phyloP scores from a whole-genome alignment of 2,888 invertebrate genomes.

The Opisthograptis luteolata region DNA sequence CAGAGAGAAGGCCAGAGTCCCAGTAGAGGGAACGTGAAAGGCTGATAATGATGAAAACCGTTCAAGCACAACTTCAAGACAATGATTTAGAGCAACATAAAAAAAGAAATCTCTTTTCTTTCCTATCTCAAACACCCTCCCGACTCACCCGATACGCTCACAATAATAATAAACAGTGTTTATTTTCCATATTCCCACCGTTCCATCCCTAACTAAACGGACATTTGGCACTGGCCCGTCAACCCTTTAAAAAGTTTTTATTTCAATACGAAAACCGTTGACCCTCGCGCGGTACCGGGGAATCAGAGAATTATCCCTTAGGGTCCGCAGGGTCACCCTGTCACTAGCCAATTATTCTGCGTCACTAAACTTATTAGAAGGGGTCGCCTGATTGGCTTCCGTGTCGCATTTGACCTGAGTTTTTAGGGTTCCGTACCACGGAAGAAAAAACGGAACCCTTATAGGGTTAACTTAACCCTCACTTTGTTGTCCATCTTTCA shows the following conservation, averaged over 20 bases:
- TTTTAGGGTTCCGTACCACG: too few species aligned
- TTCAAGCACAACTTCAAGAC: too few species aligned
- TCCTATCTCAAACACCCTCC: conserved; percentile 3
- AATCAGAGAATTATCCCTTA: conserved; percentile 28
- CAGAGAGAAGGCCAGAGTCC: too few species aligned
- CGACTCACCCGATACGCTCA: conserved; percentile 2
- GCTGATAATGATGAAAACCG: too few species aligned
- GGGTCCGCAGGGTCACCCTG: conserved; percentile 37
- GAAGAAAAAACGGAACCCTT: too few species aligned
- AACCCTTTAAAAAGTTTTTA: conserved; percentile 42
- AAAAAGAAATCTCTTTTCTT: conserved; percentile 11
- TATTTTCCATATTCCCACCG: conserved; percentile 30
- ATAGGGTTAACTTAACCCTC: too few species aligned
- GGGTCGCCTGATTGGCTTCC: conserved; percentile 45
- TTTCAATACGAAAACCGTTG: conserved; percentile 35
- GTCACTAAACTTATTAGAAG: conserved; percentile 47
- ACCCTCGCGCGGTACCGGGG: conserved; percentile 20
- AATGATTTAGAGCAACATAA: conserved; percentile 5
- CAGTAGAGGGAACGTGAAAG: too few species aligned
- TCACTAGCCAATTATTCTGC: conserved; percentile 46
- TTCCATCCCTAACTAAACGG: conserved; percentile 18
- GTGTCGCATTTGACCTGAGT: conserved; percentile 40
- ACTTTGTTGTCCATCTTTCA: too few species aligned
- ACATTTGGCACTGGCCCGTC: conserved; percentile 23
- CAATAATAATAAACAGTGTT: conserved; percentile 23